Evolutionary conservation across 2,797 vertebrate species (phyloP).

Genomic region (Buphagus erythrorhynchus): DNA sequence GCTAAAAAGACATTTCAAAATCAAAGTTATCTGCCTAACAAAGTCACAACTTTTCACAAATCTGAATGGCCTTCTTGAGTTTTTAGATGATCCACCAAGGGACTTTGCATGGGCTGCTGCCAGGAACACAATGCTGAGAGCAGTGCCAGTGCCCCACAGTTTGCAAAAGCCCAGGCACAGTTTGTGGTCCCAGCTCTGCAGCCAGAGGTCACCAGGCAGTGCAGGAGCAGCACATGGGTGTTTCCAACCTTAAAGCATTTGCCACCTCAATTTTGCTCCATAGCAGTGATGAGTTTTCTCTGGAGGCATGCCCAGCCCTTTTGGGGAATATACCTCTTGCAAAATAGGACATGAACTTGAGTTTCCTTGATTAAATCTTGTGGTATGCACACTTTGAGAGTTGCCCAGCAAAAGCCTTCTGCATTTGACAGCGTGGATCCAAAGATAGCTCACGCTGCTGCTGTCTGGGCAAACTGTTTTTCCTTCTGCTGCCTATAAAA

Average conservation of each 20-base stretch:
- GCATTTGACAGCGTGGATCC: background rate
- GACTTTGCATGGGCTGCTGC: background rate
- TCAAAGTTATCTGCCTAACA: background rate
- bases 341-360: slow-evolving; percentile 28
- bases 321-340: slow-evolving; percentile 10
- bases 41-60: background rate
- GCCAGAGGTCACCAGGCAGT: background rate
- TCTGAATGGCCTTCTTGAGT: background rate
- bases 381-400: background rate
- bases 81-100: background rate
- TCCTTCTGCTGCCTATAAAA: slow-evolving; percentile 49
- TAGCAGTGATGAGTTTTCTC: slow-evolving; percentile 7
- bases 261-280: background rate
- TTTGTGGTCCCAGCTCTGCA: background rate
- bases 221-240: background rate
- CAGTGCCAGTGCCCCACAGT: background rate
- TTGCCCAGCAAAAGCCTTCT: slow-evolving; percentile 24
- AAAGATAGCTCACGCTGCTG: background rate
- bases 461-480: slow-evolving; percentile 33
- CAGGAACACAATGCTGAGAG: background rate
- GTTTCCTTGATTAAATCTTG: slow-evolving; percentile 7
- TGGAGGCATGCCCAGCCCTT: background rate
- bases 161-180: background rate
- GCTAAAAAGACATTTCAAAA: background rate
- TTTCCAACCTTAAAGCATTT: background rate